Base-by-base conservation (phyloP, 2,113 vertebrate species). In the Hassar affinis region DNA sequence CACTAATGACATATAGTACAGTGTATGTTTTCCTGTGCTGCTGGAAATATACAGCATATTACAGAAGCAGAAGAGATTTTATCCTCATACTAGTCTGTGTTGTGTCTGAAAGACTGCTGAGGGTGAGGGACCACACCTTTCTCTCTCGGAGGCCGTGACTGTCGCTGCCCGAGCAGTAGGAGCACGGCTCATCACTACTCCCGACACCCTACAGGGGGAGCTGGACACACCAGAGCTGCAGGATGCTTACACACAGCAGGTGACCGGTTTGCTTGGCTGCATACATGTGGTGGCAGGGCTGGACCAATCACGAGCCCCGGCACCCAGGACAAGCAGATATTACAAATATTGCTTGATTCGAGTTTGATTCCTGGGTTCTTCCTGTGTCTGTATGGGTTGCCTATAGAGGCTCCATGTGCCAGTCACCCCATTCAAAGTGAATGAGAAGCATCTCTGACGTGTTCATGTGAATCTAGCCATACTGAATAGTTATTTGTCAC, bases 191-290 rank as follows among this genome's bases (percentile, higher is more conserved):
- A 88, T 95, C 85, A 95, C 93, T 1, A 88, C 93, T 77, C 74
- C 92, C 1, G 93, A 95, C 89, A 94, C 92, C 91, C 94, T 96
- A 88, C 93, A 94, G 90, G 92, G 92, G 82, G 95, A 96, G 87
- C 93, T 96, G 80, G 94, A 95, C 87, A 90, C 88, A 51, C 90
- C 94, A 9, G 93, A 93, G 82, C 88, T 95, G 82, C 95, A 96
- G 91, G 94, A 95, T 47, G 93, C 94, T 12, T 97, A 97, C 87
- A 87, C 93, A 78, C 92, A 94, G 82, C 95, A 96, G 94, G 96
- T 94, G 66, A 74, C 20, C 22, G 5, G 14, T 79, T 80, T 68
- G 27, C 78, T 35, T 25, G 9, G 10, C 35, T 25, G 35, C 35
- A 4, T 42, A 35, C 6, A 17, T 68, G 38, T 35, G 17, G 30